Conservation (phyloP, 2,888 invertebrate species). For the Agrotis ipsilon region DNA sequence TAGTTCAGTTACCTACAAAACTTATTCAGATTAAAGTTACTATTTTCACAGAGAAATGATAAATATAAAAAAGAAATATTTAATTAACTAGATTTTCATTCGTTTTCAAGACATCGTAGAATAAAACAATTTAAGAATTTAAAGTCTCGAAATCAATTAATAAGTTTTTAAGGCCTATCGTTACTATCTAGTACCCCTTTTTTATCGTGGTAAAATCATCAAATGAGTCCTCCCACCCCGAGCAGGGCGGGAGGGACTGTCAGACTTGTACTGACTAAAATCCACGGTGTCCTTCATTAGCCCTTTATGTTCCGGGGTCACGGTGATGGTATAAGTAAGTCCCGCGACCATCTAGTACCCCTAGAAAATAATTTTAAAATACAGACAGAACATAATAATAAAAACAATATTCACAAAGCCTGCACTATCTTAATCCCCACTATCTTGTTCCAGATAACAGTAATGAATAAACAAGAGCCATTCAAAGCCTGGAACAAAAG, state of each 20-base stretch:
- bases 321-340: too few relatives aligned
- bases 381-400: neutral
- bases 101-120: neutral
- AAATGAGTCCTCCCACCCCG: too few relatives aligned
- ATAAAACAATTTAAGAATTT: neutral
- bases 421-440: conserved; percentile 6
- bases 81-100: neutral
- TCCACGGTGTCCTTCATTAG: too few relatives aligned
- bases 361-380: neutral
- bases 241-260: too few relatives aligned
- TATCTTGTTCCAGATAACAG: conserved; percentile 22
- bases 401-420: neutral
- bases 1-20: too few relatives aligned
- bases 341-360: neutral
- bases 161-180: neutral
- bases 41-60: too few relatives aligned
- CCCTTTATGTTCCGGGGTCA: too few relatives aligned
- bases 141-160: neutral
- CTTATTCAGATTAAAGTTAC: too few relatives aligned
- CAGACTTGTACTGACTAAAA: too few relatives aligned
- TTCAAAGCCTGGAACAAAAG: conserved; percentile 37
- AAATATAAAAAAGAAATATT: too few relatives aligned
- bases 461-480: conserved; percentile 33
- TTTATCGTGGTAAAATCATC: too few relatives aligned
- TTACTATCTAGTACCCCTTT: neutral